Conservation (phyloP, 1,140 invertebrate species). For the Dreissena rostriformis region DNA sequence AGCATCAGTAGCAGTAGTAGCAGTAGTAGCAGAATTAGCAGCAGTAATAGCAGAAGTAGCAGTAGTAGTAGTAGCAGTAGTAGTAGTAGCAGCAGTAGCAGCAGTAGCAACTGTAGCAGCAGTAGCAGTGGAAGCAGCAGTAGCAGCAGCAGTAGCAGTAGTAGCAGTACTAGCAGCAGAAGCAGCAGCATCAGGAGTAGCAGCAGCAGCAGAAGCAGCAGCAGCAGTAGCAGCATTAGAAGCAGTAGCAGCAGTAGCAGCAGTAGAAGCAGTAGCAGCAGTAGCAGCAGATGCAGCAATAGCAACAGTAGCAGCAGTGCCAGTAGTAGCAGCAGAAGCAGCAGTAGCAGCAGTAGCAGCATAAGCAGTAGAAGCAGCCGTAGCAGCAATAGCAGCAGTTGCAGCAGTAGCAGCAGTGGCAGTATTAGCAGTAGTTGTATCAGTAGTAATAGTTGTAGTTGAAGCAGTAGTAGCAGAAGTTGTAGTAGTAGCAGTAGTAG, state of each 20-base stretch:
- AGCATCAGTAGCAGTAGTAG: background rate
- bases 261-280: background rate
- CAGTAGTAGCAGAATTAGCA: background rate
- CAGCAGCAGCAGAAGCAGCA: constrained; percentile 22
- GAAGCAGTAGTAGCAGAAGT: constrained; percentile 18
- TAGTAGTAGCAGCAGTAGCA: background rate
- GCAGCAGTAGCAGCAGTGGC: constrained; percentile 14
- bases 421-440: constrained; percentile 15
- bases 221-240: background rate
- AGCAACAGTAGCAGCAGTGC: constrained; percentile 5
- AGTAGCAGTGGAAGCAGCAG: constrained; percentile 1
- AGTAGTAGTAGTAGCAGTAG: background rate
- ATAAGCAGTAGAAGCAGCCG: background rate
- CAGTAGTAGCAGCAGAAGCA: background rate
- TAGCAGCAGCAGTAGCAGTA: constrained; percentile 14
- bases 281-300: constrained; percentile 1
- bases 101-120: background rate
- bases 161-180: constrained; percentile 14
- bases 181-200: constrained; percentile 19
- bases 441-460: constrained; percentile 16
- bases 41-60: background rate
- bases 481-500: background rate
- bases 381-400: constrained; percentile 2
- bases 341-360: background rate
- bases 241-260: constrained; percentile 15